Percentiles rank a stretch among this genome's conserved stretches.
Evolutionary conservation across 2,888 invertebrate genomes (phyloP).

Genomic region (Plebejus argus): DNA sequence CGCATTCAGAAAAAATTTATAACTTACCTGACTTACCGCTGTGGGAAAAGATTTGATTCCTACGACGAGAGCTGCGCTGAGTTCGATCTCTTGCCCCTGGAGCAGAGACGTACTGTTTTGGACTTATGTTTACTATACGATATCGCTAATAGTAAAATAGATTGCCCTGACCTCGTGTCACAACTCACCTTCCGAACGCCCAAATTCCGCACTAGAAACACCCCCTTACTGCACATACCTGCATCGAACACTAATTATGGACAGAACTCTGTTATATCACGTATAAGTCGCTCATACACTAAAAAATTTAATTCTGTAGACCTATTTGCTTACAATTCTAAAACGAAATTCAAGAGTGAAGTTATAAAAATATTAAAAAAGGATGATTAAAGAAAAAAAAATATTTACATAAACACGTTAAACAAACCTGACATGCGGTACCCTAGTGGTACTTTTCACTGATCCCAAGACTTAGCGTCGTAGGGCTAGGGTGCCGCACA

Average conservation of each 20-base stretch:
- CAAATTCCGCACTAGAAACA: not conserved
- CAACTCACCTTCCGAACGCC: not conserved
- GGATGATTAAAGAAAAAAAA: too few species aligned
- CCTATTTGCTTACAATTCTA: not conserved
- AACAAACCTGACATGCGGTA: too few species aligned
- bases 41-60: not conserved
- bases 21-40: not conserved
- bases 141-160: not conserved
- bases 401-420: too few species aligned
- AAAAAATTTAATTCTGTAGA: not conserved
- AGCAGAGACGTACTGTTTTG: not conserved
- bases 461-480: too few species aligned
- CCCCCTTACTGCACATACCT: not conserved
- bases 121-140: not conserved
- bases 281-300: not conserved
- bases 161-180: not conserved
- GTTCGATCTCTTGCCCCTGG: not conserved
- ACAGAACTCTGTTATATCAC: not conserved
- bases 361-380: too few species aligned
- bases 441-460: too few species aligned
- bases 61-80: not conserved
- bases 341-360: too few species aligned
- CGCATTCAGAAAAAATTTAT: not conserved
- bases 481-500: too few species aligned
- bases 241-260: not conserved